Percentiles rank a stretch among this genome's conserved stretches.
Evolutionary conservation across 2,888 invertebrate species (phyloP).

Genomic region (Agrilus cyanescens): DNA sequence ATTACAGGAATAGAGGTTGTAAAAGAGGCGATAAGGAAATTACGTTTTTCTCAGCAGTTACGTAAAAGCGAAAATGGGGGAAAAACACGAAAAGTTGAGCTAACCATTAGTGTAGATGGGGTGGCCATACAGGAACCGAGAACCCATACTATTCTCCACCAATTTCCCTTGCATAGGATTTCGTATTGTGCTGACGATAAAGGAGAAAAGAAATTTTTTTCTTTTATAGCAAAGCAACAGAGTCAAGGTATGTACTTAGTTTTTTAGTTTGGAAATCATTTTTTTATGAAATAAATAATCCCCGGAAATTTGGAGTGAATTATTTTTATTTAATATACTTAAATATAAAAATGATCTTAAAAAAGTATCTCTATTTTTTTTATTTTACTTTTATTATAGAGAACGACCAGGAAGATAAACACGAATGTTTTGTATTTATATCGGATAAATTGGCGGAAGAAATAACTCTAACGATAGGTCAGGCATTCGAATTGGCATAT

Average conservation of each 20-base stretch:
- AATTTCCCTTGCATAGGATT: constrained; percentile 93
- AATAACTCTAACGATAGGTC: constrained; percentile 94
- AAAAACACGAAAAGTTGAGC: constrained; percentile 83
- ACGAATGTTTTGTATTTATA: constrained; percentile 94
- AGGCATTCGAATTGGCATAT: constrained; percentile 96
- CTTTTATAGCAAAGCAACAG: constrained; percentile 78
- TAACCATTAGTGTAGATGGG: constrained; percentile 95
- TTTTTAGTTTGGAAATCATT: too few relatives aligned
- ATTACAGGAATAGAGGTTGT: constrained; percentile 77
- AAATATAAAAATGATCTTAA: too few relatives aligned
- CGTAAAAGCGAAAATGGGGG: constrained; percentile 84
- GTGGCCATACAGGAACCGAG: constrained; percentile 78
- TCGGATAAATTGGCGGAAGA: constrained; percentile 96
- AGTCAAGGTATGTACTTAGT: constrained; percentile 29
- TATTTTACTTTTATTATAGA: constrained; percentile 30
- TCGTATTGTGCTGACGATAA: constrained; percentile 99
- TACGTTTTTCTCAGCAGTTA: constrained; percentile 87
- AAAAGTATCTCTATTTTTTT: too few relatives aligned
- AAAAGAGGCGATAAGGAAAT: constrained; percentile 91
- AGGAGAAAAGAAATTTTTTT: constrained; percentile 93
- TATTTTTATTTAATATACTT: too few relatives aligned
- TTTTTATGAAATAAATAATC: too few relatives aligned
- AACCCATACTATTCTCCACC: constrained; percentile 74
- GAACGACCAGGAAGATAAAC: constrained; percentile 55
- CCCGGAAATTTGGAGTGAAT: too few relatives aligned